phyloP scores from a whole-genome alignment of 2,797 vertebrate species.

The Meda fulgida region DNA sequence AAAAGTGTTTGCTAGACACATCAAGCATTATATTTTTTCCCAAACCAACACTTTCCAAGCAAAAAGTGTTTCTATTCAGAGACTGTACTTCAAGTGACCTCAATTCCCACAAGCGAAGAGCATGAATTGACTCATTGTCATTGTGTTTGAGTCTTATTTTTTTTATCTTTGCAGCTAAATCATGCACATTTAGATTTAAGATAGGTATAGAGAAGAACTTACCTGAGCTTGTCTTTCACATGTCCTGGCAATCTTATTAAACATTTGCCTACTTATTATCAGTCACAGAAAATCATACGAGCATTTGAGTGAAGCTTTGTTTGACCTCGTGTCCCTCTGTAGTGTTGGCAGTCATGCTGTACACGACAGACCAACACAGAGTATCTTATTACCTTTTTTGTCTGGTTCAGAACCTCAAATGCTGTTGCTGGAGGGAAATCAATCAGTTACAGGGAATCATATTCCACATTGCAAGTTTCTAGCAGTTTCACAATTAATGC shows the following conservation, averaged over 20 bases:
- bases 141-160: constrained; percentile 4
- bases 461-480: background rate
- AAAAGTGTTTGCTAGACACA: constrained; percentile 58
- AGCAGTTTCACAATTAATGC: background rate
- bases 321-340: background rate
- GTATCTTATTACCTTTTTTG: background rate
- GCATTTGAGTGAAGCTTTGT: too few species aligned
- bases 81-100: constrained; percentile 25
- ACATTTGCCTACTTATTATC: background rate
- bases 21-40: constrained; percentile 34
- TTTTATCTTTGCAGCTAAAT: constrained; percentile 16
- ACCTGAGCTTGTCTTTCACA: background rate
- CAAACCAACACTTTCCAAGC: constrained; percentile 15
- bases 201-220: background rate
- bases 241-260: background rate
- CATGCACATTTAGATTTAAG: background rate
- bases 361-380: background rate
- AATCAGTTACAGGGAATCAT: background rate
- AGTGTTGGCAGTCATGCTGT: background rate
- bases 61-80: constrained; percentile 34
- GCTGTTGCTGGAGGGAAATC: background rate
- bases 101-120: background rate
- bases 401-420: background rate
- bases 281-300: background rate
- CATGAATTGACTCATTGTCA: background rate